A percentile compares a stretch with the other conserved stretches of the same genome.
These are phyloP conservation scores for Serilophus lunatus DNA, from an alignment of 2,113 vertebrate genomes.

Conservation along the genomic window DNA sequence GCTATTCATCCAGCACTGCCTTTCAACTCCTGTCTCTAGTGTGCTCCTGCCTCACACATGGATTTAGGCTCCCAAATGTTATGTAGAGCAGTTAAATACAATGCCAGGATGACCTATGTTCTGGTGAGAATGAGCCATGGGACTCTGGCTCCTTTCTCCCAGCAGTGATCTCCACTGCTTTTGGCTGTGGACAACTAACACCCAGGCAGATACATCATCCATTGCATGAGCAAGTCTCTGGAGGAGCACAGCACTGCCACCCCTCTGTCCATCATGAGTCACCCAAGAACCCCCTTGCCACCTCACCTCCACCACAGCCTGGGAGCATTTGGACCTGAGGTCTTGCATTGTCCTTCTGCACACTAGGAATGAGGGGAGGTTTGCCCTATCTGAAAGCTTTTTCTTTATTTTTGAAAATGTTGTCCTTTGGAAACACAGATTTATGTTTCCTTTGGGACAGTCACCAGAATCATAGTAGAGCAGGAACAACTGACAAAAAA, in stretches of 20 bases:
- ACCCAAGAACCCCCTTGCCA: accelerated
- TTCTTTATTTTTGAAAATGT: neutral
- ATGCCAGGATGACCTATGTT: neutral
- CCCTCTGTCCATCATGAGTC: neutral
- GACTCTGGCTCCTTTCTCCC: neutral
- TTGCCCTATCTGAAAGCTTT: neutral
- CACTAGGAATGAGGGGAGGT: neutral
- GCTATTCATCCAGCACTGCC: neutral
- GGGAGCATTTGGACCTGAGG: accelerated
- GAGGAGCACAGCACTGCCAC: neutral
- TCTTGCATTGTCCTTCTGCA: neutral
- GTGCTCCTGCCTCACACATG: neutral
- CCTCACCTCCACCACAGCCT: neutral
- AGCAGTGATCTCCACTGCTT: neutral
- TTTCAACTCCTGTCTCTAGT: neutral
- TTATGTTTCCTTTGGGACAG: neutral
- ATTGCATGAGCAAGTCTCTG: neutral
- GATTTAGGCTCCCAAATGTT: neutral
- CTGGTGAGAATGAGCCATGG: neutral
- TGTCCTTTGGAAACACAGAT: neutral
- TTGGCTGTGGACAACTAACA: neutral
- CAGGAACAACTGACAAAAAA: neutral
- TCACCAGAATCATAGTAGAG: neutral
- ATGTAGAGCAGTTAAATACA: neutral
- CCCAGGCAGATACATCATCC: neutral